These are phyloP conservation scores for Lycia hirtaria DNA, from an alignment of 2,888 invertebrate species.

Conservation along the genomic window DNA sequence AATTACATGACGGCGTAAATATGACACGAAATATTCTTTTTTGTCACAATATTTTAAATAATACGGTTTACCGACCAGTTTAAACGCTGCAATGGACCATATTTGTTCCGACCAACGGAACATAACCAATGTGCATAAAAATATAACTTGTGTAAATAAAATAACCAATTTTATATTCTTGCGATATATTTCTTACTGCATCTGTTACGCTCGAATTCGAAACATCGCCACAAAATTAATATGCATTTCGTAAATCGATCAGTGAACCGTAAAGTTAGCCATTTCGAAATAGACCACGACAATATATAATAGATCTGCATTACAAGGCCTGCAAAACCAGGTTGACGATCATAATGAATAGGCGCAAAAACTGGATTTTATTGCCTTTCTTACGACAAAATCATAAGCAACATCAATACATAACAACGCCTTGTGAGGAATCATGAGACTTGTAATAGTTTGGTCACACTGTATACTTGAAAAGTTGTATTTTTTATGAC, in stretches of 20 bases:
- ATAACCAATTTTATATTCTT: conserved; percentile 18
- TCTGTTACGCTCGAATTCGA: conserved; percentile 51
- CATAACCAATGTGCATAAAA: not conserved
- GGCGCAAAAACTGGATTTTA: conserved; percentile 25
- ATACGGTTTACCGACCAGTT: not conserved
- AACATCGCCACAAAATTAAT: conserved; percentile 51
- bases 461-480: not conserved
- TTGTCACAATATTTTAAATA: not conserved
- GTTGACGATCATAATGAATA: conserved; percentile 43
- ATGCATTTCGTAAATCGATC: conserved; percentile 65
- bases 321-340: conserved; percentile 66
- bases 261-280: conserved; percentile 61
- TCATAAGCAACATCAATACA: not conserved
- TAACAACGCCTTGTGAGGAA: not conserved
- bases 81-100: not conserved
- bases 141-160: conserved; percentile 4
- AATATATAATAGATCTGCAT: conserved; percentile 55
- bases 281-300: conserved; percentile 60
- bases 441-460: not conserved
- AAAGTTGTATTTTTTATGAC: no score
- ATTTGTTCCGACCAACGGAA: not conserved
- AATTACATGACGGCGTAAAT: no score
- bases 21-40: not conserved
- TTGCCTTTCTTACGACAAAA: conserved; percentile 13
- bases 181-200: conserved; percentile 34